Evolutionary conservation across 1,140 invertebrate genomes (phyloP), one percentile per base, ranked within the genome.

Genomic region (Drosophila nigrodunni): DNA sequence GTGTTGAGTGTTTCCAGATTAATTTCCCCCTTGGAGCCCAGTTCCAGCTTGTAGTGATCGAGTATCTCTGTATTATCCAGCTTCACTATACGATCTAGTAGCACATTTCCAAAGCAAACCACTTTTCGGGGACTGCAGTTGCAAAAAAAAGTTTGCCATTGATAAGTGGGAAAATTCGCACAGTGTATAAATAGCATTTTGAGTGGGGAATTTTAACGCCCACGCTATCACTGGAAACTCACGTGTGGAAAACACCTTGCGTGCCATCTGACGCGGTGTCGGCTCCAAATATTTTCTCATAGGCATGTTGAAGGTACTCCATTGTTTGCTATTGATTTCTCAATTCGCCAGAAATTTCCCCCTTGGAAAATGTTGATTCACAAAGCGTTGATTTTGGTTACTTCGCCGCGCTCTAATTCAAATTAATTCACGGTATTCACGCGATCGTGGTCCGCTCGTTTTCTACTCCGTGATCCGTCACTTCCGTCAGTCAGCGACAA

Each of bases 71-170:
- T 74, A 43, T 87, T 62, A 6, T 80, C 65, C 30, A 92, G 67
- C 15, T 85, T 62, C 1, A 89, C 72, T 9, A 82, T 73, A 1
- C 78, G 81, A 67, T 92, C 91, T 1, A 92, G 61, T 41, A 92
- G 43, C 25, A 91, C 90, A 54, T 92, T 92, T 34, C 91, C 91
- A 50, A 92, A 92, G 41, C 85, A 90, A 46, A 92, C 83, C 4
- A 92, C 74, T 66, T 92, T 92, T 8, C 88, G 88, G 34, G 91
- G 85, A 3, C 91, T 92, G 46, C 6, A 61, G 66, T 2, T 7
- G 0, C n/a, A n/a, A n/a, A 43, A 66, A 11, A 34, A 41, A 13
- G 21, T 30, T 30, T 30, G 18, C 44, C 2, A 21, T 41, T 2
- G 25, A 25, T n/a, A 10, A 15, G 30, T 18, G 9, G 18, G 30